Percentiles rank a stretch among this genome's conserved stretches.
phyloP scores from a whole-genome alignment of 1,140 invertebrate species.

The Ceratitis capitata region DNA sequence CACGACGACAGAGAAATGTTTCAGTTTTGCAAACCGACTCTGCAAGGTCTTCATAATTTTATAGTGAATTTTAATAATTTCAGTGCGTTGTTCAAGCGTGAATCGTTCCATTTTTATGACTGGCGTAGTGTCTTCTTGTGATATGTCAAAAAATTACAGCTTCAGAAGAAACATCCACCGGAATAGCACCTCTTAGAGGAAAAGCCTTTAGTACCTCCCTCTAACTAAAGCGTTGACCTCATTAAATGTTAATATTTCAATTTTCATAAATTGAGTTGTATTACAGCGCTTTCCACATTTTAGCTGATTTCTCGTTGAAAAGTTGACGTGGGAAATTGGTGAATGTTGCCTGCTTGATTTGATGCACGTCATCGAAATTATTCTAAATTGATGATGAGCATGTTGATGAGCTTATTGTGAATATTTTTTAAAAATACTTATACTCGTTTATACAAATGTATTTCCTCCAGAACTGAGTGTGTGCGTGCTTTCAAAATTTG shows the following conservation, averaged over 20 bases:
- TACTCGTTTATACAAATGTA: background rate
- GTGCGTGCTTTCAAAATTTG: background rate
- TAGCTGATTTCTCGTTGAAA: background rate
- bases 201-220: too few species aligned
- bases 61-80: too few species aligned
- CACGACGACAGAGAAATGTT: too few species aligned
- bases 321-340: background rate
- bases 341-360: background rate
- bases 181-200: too few species aligned
- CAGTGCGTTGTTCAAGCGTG: too few species aligned
- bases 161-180: too few species aligned
- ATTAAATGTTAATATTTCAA: background rate
- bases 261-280: background rate
- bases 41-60: too few species aligned
- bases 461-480: background rate
- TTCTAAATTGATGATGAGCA: background rate
- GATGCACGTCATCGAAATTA: slow-evolving; percentile 11
- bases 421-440: background rate
- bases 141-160: too few species aligned
- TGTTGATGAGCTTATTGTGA: background rate
- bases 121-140: too few species aligned
- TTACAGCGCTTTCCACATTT: background rate
- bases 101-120: too few species aligned
- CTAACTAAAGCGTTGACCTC: background rate
- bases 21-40: too few species aligned